Evolutionary conservation across 2,888 invertebrate genomes (phyloP).

Genomic region (Melitaea athalia): DNA sequence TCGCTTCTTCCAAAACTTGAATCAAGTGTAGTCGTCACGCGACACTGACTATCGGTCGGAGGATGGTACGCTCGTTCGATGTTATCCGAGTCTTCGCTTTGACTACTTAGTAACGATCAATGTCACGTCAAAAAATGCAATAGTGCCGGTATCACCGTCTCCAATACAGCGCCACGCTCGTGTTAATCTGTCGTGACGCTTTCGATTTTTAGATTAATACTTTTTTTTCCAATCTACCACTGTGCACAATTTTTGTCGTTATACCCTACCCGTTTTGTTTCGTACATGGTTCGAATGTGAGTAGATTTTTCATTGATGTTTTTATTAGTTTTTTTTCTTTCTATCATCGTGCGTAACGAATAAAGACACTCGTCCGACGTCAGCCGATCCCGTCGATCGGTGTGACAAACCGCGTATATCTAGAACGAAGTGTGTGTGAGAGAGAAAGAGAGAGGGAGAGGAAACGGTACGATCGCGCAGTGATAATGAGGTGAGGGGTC

Average conservation of each 20-base stretch:
- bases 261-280: slow-evolving; percentile 32
- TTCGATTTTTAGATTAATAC: slow-evolving; percentile 31
- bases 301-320: slow-evolving; percentile 42
- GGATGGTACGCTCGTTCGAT: slow-evolving; percentile 73
- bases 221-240: slow-evolving; percentile 34
- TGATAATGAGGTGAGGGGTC: too few relatives aligned
- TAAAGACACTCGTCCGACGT: slow-evolving; percentile 30
- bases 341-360: slow-evolving; percentile 28
- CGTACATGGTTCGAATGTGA: slow-evolving; percentile 26
- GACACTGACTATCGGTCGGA: slow-evolving; percentile 76
- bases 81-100: slow-evolving; percentile 33
- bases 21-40: slow-evolving; percentile 52
- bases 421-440: too few relatives aligned
- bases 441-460: too few relatives aligned
- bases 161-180: slow-evolving; percentile 56
- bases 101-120: slow-evolving; percentile 12
- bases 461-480: too few relatives aligned
- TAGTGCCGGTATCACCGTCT: slow-evolving; percentile 43
- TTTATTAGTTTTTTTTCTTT: slow-evolving; percentile 35
- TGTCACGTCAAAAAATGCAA: slow-evolving; percentile 10
- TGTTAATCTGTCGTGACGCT: slow-evolving; percentile 48
- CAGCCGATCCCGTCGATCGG: slow-evolving; percentile 9
- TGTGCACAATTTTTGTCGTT: slow-evolving; percentile 41
- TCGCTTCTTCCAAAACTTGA: slow-evolving; percentile 72
- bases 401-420: not conserved